phyloP scores from a whole-genome alignment of 2,113 vertebrate genomes.

The Serinus canaria region DNA sequence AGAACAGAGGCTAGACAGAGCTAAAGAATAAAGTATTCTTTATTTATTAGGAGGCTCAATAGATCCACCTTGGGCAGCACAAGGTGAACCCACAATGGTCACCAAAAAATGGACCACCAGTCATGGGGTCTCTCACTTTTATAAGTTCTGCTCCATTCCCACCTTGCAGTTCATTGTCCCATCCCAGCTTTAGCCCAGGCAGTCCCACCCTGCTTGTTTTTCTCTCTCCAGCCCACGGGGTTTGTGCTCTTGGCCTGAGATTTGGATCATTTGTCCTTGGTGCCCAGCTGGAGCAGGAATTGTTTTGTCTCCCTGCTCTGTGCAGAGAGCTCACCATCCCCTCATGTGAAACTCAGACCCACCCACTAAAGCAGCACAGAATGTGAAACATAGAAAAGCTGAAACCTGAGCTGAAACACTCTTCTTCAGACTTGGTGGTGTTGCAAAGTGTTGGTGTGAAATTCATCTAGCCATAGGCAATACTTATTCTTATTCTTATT shows the following conservation, averaged over 20 bases:
- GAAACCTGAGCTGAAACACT: background rate
- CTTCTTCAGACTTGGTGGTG: background rate
- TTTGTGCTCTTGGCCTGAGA: background rate
- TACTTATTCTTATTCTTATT: background rate
- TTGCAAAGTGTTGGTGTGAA: conserved; percentile 12
- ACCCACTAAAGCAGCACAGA: background rate
- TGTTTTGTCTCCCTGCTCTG: background rate
- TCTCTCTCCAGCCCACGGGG: background rate
- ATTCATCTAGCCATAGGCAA: background rate
- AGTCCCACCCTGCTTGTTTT: background rate
- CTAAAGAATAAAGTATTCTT: background rate
- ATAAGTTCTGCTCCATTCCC: background rate
- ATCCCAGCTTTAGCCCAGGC: background rate
- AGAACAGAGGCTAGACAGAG: background rate
- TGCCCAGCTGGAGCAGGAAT: background rate
- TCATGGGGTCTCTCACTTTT: background rate
- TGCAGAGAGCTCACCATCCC: background rate
- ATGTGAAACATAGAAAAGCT: background rate
- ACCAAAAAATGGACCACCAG: background rate
- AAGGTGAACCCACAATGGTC: background rate
- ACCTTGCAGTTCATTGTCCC: background rate
- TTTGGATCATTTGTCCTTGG: background rate
- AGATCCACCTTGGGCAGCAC: too few relatives aligned
- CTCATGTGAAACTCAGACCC: background rate
- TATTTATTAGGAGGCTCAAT: background rate